Evolutionary conservation across 2,797 vertebrate genomes (phyloP), one percentile per base, ranked within the genome.

Genomic region (Ciconia nigra): DNA sequence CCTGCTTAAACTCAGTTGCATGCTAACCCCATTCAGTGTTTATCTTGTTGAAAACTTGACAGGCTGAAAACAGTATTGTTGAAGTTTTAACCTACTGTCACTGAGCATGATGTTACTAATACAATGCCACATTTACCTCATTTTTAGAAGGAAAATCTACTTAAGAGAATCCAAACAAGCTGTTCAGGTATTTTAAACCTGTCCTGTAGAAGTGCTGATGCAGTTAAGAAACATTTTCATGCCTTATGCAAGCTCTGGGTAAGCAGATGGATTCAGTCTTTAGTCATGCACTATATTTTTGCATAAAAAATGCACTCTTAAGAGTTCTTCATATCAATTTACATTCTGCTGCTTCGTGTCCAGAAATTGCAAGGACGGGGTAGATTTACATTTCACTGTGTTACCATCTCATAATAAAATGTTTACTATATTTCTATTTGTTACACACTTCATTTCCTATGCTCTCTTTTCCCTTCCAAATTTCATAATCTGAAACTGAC

Each of bases 401-500:
- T 94, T 95, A 90, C 91, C 24, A 41, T 88, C 76, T 93, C 35
- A 35, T 62, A 82, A 88, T 62, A 67, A 93, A 89, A 87, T 87
- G 67, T 96, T 97, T 94, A 76, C 91, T 6, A 0, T 84, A 25
- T 92, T 95, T 93, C 42, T 51, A 41, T 83, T 89, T 82, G 26
- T 90, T 92, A 62, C 0, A 87, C 6, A 16, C n/a, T 92, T 82
- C 46, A 44, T 86, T 91, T 93, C 22, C 84, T 49, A 59, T 85
- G 35, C 13, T 70, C 18, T 93, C 55, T 44, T 69, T 88, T 88
- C 57, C 58, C 46, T 89, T 87, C 28, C 51, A 33, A 62, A 71
- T 87, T 90, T 77, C 9, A 2, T 67, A 3, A 71, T 67, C 89
- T 89, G 67, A 85, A 92, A 72, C 29, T 85, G 47, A 57, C 44